Evolutionary conservation across 2,888 invertebrate genomes (phyloP).

Genomic region (Diadegma fenestrale): DNA sequence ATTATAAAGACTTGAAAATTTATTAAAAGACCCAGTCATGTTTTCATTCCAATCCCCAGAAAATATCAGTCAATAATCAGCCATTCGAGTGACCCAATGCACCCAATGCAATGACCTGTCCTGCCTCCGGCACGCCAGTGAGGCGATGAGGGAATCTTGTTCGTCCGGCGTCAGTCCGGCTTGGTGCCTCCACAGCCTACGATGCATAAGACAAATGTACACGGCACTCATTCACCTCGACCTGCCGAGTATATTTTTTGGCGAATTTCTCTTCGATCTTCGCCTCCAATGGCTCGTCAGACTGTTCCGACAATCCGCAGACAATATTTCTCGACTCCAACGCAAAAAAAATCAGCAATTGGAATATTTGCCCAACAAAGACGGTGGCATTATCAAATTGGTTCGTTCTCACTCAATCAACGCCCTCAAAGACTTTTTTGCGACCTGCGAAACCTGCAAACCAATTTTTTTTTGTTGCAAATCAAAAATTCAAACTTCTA

Average conservation of each 20-base stretch:
- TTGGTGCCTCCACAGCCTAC: slow-evolving; percentile 93
- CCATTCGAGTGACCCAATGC: too few relatives aligned
- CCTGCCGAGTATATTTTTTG: slow-evolving; percentile 93
- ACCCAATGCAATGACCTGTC: too few relatives aligned
- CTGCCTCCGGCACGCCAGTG: slow-evolving; percentile 86
- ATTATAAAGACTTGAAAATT: too few relatives aligned
- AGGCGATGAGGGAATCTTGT: slow-evolving; percentile 83
- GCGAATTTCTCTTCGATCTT: slow-evolving; percentile 94
- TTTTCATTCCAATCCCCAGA: too few relatives aligned
- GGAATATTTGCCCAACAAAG: slow-evolving; percentile 91
- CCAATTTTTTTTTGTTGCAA: too few relatives aligned
- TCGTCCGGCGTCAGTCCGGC: slow-evolving; percentile 84
- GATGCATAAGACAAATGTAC: slow-evolving; percentile 93
- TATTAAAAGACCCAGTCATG: too few relatives aligned
- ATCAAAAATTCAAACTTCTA: too few relatives aligned
- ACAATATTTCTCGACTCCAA: slow-evolving; percentile 90
- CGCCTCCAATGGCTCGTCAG: slow-evolving; percentile 94
- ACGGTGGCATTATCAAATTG: slow-evolving; percentile 94
- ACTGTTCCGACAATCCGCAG: slow-evolving; percentile 93
- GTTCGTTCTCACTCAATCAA: slow-evolving; percentile 84
- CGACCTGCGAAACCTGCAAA: too few relatives aligned
- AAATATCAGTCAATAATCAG: too few relatives aligned
- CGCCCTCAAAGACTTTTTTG: too few relatives aligned
- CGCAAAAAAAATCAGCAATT: slow-evolving; percentile 95
- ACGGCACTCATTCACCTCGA: slow-evolving; percentile 93